Conservation (phyloP, 2,888 invertebrate genomes). For the Amphimallon solstitiale region DNA sequence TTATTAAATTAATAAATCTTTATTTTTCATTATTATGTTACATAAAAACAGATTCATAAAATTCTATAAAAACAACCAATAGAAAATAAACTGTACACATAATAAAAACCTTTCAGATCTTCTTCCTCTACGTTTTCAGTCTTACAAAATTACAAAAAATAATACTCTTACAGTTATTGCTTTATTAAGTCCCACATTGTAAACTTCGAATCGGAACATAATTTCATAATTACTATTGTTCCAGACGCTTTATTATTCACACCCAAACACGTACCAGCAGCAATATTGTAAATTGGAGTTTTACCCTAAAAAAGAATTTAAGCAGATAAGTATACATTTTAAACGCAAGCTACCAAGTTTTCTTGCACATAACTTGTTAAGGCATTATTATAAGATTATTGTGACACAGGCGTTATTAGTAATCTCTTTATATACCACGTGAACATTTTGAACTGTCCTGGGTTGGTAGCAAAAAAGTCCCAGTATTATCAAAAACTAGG, state of each 20-base stretch:
- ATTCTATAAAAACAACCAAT: slow-evolving; percentile 11
- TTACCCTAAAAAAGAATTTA: slow-evolving; percentile 71
- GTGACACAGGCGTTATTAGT: too few species aligned
- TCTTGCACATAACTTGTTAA: too few species aligned
- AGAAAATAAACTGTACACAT: not conserved
- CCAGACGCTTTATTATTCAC: slow-evolving; percentile 63
- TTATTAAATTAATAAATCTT: too few species aligned
- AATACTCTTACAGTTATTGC: not conserved
- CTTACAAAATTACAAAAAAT: not conserved
- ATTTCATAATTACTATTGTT: slow-evolving; percentile 68
- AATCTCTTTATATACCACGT: too few species aligned
- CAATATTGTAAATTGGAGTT: slow-evolving; percentile 85
- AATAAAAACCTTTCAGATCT: not conserved
- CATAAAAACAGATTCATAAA: slow-evolving; percentile 2
- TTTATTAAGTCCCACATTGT: slow-evolving; percentile 67
- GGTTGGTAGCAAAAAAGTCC: too few species aligned
- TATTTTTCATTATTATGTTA: not conserved
- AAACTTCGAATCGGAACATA: slow-evolving; percentile 68
- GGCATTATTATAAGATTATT: too few species aligned
- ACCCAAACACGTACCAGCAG: slow-evolving; percentile 85
- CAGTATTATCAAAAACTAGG: too few species aligned
- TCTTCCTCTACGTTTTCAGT: slow-evolving; percentile 5
- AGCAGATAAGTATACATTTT: too few species aligned
- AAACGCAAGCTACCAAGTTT: too few species aligned
- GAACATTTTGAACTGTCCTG: too few species aligned